Percentiles rank a stretch among this genome's conserved stretches.
Evolutionary conservation across 2,113 vertebrate genomes (phyloP).

Genomic region (Anas platyrhynchos): DNA sequence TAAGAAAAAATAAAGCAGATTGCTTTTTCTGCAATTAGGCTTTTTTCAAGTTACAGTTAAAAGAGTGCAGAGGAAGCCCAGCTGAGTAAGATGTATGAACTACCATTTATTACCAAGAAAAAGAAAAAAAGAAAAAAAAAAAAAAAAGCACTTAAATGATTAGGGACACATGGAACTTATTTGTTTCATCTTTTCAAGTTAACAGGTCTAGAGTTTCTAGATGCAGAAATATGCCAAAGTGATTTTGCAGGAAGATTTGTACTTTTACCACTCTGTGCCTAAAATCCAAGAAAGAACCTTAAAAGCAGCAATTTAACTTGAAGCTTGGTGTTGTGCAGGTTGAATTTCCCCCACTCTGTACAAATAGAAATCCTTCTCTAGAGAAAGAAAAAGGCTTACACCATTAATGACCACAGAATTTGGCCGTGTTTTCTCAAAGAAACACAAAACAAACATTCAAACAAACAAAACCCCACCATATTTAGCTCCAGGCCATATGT

Average conservation of each 20-base stretch:
- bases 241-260: conserved; percentile 10
- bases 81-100: not conserved
- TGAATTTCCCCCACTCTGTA: not conserved
- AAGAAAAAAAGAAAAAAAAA: not conserved
- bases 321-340: not conserved
- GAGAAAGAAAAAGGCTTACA: not conserved
- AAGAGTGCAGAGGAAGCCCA: not conserved
- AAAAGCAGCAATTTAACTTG: not conserved
- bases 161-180: not conserved
- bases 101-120: not conserved
- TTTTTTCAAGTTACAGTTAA: not conserved
- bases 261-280: not conserved
- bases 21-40: not conserved
- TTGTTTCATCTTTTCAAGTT: conserved; percentile 12
- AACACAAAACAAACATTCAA: not conserved
- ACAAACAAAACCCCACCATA: not conserved
- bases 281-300: not conserved
- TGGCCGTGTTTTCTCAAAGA: not conserved
- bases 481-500: conserved; percentile 40
- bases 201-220: not conserved
- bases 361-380: not conserved
- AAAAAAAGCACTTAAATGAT: not conserved
- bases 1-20: conserved; percentile 10
- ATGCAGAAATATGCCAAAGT: not conserved
- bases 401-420: not conserved